Percentiles rank a stretch among this genome's conserved stretches.
Conservation (phyloP, 1,140 invertebrate species). For the Bilobella aurantiaca region DNA sequence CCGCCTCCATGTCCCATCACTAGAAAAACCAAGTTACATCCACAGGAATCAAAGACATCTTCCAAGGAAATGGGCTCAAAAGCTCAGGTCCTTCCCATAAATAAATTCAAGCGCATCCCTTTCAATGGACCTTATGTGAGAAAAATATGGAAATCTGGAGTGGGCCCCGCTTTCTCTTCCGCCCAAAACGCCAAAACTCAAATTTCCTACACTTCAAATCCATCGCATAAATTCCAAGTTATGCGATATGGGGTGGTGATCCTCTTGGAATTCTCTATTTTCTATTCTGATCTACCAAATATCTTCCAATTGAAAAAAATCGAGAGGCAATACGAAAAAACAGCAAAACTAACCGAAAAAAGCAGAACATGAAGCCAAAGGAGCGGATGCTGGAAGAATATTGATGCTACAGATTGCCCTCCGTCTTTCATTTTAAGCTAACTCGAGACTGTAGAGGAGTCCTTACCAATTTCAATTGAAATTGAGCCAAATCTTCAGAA, state of each 20-base stretch:
- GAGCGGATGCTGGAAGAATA: constrained; percentile 24
- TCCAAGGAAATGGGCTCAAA: not conserved
- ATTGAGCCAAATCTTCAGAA: too few species aligned
- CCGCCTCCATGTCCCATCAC: not conserved
- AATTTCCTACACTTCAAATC: constrained; percentile 11
- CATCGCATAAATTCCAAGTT: constrained; percentile 31
- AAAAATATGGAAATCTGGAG: constrained; percentile 33
- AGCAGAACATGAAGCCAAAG: constrained; percentile 19
- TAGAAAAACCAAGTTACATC: constrained; percentile 16
- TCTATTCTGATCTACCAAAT: constrained; percentile 30
- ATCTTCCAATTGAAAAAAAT: too few species aligned
- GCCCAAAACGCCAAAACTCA: too few species aligned
- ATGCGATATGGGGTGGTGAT: constrained; percentile 35
- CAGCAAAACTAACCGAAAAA: not conserved
- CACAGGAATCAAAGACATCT: constrained; percentile 16
- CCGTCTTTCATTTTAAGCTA: constrained; percentile 1
- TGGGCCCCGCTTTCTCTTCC: constrained; percentile 3
- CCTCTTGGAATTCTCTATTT: constrained; percentile 11
- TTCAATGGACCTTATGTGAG: constrained; percentile 26
- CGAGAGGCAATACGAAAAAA: not conserved
- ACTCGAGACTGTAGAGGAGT: not conserved
- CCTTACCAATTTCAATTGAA: not conserved
- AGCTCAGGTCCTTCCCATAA: constrained; percentile 17
- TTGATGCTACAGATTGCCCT: constrained; percentile 11
- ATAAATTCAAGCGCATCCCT: constrained; percentile 8